These are phyloP conservation scores for Platycnemis pennipes DNA, from an alignment of 2,888 invertebrate species.

Conservation along the genomic window DNA sequence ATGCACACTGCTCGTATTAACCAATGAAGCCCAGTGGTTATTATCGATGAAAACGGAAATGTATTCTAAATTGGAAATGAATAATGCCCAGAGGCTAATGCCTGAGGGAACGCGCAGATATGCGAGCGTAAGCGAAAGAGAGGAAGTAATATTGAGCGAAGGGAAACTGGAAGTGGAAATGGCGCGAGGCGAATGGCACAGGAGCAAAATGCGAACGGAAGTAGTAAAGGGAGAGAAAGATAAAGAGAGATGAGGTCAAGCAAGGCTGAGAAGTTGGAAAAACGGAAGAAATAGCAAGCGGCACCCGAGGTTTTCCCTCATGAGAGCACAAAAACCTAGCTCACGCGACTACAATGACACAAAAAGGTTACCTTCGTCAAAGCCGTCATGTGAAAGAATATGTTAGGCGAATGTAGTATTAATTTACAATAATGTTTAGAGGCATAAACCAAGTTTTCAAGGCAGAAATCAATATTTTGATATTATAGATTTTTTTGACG, in stretches of 20 bases:
- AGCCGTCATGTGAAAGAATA: background rate
- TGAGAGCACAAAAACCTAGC: background rate
- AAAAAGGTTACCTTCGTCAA: background rate
- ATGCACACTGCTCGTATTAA: background rate
- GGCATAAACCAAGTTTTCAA: background rate
- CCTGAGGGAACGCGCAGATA: background rate
- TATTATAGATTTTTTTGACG: no score
- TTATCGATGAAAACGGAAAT: background rate
- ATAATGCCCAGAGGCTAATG: background rate
- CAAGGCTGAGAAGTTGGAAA: background rate
- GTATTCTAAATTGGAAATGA: constrained; percentile 12
- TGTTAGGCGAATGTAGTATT: background rate
- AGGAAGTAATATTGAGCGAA: background rate
- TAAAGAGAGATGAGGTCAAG: background rate
- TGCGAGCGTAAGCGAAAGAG: background rate
- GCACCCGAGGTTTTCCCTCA: background rate
- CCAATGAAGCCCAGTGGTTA: background rate
- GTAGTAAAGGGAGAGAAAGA: background rate
- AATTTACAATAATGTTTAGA: background rate
- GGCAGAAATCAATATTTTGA: no score
- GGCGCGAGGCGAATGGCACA: background rate
- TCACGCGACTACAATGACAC: background rate
- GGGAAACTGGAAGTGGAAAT: background rate
- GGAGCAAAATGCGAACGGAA: background rate
- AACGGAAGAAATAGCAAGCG: background rate